These are phyloP conservation scores for Dromius quadrimaculatus DNA, from an alignment of 2,888 invertebrate species.

Conservation along the genomic window DNA sequence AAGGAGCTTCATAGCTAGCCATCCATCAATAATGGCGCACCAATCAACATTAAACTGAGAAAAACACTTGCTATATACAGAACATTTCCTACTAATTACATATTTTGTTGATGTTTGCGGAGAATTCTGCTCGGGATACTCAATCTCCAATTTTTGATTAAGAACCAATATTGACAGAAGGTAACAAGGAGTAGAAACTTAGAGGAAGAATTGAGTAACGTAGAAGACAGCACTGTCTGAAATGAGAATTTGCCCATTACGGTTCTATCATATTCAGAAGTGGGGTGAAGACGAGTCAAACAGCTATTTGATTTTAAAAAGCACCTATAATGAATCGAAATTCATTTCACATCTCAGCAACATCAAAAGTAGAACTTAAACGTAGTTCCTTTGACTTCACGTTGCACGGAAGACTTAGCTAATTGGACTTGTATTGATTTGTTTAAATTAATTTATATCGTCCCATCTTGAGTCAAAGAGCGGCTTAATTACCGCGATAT, in stretches of 20 bases:
- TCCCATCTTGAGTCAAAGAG: constrained; percentile 45
- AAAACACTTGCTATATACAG: neutral
- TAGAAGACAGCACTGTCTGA: too few relatives aligned
- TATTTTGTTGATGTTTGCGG: constrained; percentile 27
- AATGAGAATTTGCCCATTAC: neutral
- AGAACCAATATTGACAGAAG: constrained; percentile 19
- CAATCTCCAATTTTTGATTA: neutral
- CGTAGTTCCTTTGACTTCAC: constrained; percentile 45
- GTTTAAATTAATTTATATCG: constrained; percentile 51
- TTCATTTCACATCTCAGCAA: constrained; percentile 48
- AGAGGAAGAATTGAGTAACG: too few relatives aligned
- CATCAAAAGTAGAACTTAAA: constrained; percentile 49
- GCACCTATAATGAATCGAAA: constrained; percentile 50
- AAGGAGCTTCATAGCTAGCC: constrained; percentile 4
- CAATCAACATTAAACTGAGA: neutral
- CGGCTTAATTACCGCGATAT: constrained; percentile 47
- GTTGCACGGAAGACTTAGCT: constrained; percentile 17
- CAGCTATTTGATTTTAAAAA: constrained; percentile 50
- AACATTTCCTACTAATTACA: constrained; percentile 6
- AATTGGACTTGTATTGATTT: constrained; percentile 50
- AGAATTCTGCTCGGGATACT: constrained; percentile 6
- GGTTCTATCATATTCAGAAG: neutral
- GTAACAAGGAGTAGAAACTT: constrained; percentile 22
- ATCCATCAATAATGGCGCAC: constrained; percentile 16
- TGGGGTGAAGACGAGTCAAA: constrained; percentile 1